A percentile compares a stretch with the other conserved stretches of the same genome.
Evolutionary conservation across 2,113 vertebrate genomes (phyloP).

Genomic region (Perca flavescens): DNA sequence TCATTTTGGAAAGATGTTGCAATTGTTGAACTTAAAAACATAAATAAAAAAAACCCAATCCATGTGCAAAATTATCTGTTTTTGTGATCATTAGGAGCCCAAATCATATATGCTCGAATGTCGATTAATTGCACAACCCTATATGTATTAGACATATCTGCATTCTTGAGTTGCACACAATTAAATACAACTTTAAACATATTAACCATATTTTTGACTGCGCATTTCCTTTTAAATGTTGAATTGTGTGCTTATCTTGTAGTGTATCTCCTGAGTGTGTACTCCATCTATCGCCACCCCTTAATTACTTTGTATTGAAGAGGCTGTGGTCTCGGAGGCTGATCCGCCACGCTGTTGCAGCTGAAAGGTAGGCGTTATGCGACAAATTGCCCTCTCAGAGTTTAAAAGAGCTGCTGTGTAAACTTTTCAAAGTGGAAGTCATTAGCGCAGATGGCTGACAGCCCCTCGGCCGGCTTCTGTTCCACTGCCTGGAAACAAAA

Average conservation of each 20-base stretch:
- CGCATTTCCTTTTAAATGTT: neutral
- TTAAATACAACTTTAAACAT: neutral
- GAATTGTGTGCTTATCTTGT: neutral
- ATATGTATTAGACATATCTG: neutral
- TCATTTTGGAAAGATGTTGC: no score
- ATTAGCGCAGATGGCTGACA: constrained; percentile 30
- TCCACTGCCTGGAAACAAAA: constrained; percentile 28
- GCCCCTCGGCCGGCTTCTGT: neutral
- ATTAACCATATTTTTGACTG: no score
- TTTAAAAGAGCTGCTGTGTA: constrained; percentile 34
- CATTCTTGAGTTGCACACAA: neutral
- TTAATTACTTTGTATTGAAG: constrained; percentile 40
- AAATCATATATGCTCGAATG: no score
- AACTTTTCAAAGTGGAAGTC: constrained; percentile 46
- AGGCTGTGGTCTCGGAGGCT: neutral
- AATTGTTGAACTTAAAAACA: no score
- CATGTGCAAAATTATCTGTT: no score
- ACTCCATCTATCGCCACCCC: constrained; percentile 47
- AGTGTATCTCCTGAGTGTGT: neutral
- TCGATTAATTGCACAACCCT: no score
- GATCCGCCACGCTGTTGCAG: constrained; percentile 1
- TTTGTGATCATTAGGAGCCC: no score
- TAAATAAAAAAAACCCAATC: no score
- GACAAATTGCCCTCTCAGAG: constrained; percentile 50
- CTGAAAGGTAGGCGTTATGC: constrained; percentile 40